Conservation (phyloP, 1,140 invertebrate species). For the Pogonus chalceus region DNA sequence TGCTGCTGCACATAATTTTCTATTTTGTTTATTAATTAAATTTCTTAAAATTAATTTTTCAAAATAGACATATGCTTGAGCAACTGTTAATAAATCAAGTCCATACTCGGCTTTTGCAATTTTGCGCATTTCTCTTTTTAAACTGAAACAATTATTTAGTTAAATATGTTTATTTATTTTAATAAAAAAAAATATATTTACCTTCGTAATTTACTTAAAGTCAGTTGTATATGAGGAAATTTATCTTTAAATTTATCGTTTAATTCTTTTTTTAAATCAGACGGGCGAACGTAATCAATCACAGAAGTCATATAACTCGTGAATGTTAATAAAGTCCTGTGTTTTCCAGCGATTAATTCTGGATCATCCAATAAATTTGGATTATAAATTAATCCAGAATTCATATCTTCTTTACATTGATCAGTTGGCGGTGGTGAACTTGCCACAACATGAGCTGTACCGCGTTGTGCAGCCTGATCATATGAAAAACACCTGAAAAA, state of each 20-base stretch:
- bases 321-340: conserved; percentile 87
- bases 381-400: conserved; percentile 51
- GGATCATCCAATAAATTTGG: conserved; percentile 90
- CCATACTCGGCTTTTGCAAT: conserved; percentile 81
- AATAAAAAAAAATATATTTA: conserved; percentile 31
- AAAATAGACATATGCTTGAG: conserved; percentile 95
- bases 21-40: conserved; percentile 89
- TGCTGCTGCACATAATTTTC: conserved; percentile 90
- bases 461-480: conserved; percentile 51
- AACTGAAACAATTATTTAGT: conserved; percentile 43
- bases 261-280: conserved; percentile 94
- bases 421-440: conserved; percentile 48
- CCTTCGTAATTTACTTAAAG: conserved; percentile 94
- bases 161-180: background rate
- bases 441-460: conserved; percentile 38
- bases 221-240: conserved; percentile 89
- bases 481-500: conserved; percentile 65
- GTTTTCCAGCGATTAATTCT: conserved; percentile 89
- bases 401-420: conserved; percentile 32
- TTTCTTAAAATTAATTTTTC: conserved; percentile 90
- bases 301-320: conserved; percentile 93
- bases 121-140: conserved; percentile 92
- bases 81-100: conserved; percentile 82
- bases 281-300: conserved; percentile 92
- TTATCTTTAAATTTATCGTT: conserved; percentile 96